A percentile compares a stretch with the other conserved stretches of the same genome.
These are phyloP conservation scores for Idaea aversata DNA, from an alignment of 2,888 invertebrate genomes.

Conservation along the genomic window DNA sequence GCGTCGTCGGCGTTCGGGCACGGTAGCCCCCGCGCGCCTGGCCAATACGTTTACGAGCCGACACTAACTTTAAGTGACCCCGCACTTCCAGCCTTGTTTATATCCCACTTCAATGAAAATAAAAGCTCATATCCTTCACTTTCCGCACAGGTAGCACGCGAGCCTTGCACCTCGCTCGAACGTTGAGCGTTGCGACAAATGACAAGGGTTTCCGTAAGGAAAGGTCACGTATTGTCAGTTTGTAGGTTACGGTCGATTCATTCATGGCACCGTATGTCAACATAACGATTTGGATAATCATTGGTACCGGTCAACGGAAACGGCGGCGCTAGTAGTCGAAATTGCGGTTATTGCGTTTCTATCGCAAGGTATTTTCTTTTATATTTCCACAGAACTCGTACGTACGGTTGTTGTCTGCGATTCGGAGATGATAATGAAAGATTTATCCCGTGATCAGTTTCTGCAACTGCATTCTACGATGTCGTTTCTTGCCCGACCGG, in stretches of 20 bases:
- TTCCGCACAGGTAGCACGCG: constrained; percentile 26
- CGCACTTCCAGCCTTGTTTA: constrained; percentile 68
- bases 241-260: constrained; percentile 21
- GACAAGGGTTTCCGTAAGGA: constrained; percentile 18
- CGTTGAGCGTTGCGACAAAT: constrained; percentile 19
- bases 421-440: constrained; percentile 3
- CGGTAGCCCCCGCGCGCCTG: constrained; percentile 54
- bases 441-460: constrained; percentile 26
- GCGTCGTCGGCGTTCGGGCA: constrained; percentile 38
- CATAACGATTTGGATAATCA: neutral
- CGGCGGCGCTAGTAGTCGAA: neutral
- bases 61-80: constrained; percentile 76
- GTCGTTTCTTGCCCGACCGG: constrained; percentile 28
- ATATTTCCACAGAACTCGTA: neutral
- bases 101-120: constrained; percentile 70
- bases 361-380: neutral
- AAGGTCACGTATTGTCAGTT: constrained; percentile 16
- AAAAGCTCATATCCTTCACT: constrained; percentile 54
- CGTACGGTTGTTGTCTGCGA: neutral
- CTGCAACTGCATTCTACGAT: constrained; percentile 27
- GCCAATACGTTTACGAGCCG: constrained; percentile 77
- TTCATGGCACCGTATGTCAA: constrained; percentile 12
- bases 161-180: constrained; percentile 3
- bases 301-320: neutral
- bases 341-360: neutral